Percentiles rank a stretch among this genome's conserved stretches.
Evolutionary conservation across 2,113 vertebrate genomes (phyloP).

Genomic region (Phrynocephalus versicolor): DNA sequence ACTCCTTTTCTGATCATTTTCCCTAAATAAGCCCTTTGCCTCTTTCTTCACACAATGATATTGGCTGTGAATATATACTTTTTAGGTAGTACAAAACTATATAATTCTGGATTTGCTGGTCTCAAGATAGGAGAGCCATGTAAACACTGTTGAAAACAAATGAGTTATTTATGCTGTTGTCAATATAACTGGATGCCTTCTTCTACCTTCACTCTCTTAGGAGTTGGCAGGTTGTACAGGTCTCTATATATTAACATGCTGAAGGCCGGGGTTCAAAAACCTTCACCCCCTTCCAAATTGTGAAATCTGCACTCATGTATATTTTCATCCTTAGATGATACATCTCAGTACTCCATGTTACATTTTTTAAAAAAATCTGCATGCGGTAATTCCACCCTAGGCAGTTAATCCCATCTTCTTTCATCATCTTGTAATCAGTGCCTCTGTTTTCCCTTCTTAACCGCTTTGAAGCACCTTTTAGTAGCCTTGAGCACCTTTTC

Average conservation of each 20-base stretch:
- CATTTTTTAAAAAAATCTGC: slow-evolving; percentile 2
- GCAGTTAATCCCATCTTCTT: background rate
- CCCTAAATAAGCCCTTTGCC: background rate
- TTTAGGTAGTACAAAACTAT: fast-evolving
- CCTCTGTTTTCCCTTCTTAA: slow-evolving; percentile 6
- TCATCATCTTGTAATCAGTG: slow-evolving; percentile 40
- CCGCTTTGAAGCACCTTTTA: slow-evolving; percentile 34
- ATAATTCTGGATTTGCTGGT: background rate
- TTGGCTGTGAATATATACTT: background rate
- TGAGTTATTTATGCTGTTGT: background rate
- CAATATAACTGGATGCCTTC: background rate
- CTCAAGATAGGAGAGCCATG: fast-evolving
- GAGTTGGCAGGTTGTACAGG: background rate
- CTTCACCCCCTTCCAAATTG: background rate
- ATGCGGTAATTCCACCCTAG: background rate
- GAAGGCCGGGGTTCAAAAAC: slow-evolving; percentile 5
- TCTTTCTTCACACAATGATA: background rate
- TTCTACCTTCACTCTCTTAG: fast-evolving
- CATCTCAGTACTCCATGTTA: background rate
- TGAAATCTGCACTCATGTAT: slow-evolving; percentile 13
- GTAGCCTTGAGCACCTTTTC: slow-evolving; percentile 23
- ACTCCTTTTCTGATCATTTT: background rate
- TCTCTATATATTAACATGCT: background rate
- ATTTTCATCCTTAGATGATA: slow-evolving; percentile 1
- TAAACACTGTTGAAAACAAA: background rate